Conservation (phyloP, 1,140 invertebrate genomes). For the Drosophila mayri region DNA sequence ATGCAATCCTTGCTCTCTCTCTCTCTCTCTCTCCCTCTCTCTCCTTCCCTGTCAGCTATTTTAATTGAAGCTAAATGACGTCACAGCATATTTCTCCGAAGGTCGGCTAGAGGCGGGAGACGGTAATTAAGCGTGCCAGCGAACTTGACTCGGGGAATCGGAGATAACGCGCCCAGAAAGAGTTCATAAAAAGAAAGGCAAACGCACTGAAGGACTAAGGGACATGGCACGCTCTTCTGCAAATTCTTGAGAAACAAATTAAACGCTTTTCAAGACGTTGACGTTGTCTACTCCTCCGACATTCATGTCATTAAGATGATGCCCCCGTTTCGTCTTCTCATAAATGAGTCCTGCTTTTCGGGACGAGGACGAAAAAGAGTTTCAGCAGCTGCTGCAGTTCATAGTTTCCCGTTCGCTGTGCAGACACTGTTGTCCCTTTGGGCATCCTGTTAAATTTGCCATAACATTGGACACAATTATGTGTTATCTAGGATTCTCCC, state of each 20-base stretch:
- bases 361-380: background rate
- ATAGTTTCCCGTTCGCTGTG: background rate
- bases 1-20: conserved; percentile 54
- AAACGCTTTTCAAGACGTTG: conserved; percentile 51
- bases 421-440: background rate
- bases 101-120: conserved; percentile 26
- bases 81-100: conserved; percentile 57
- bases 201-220: conserved; percentile 29
- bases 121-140: conserved; percentile 75
- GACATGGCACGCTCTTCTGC: conserved; percentile 55
- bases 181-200: conserved; percentile 65
- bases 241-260: conserved; percentile 64
- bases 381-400: background rate
- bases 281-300: conserved; percentile 22
- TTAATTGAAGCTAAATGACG: conserved; percentile 80
- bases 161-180: conserved; percentile 51
- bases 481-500: conserved; percentile 14
- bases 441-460: conserved; percentile 28
- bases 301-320: conserved; percentile 42
- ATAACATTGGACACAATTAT: conserved; percentile 52
- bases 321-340: background rate
- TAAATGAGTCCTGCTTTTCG: conserved; percentile 11
- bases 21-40: no score
- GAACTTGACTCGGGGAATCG: conserved; percentile 55
- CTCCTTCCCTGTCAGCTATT: conserved; percentile 61